Base-by-base conservation (phyloP, 2,888 invertebrate genomes). In the Drosophila algonquin region DNA sequence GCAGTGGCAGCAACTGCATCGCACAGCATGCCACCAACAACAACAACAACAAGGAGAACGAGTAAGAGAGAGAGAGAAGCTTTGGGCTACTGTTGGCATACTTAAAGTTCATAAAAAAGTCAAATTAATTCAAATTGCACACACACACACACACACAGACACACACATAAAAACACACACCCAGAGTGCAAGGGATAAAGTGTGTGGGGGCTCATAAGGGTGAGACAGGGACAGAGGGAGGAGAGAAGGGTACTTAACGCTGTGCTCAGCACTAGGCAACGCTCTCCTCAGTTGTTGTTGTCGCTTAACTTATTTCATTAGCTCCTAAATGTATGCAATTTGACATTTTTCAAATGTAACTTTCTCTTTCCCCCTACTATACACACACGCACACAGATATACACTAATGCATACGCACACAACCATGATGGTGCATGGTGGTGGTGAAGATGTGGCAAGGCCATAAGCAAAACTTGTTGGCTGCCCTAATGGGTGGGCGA, bases 301-400 rank as follows among this genome's bases (percentile, higher is more conserved):
- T 78, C 73, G 70, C 80, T 77, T 76, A 89, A 89, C 87, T 88
- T 86, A 86, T 86, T 86, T 86, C 83, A 89, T 89, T 89, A 86
- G 88, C 88, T 81, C 76, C 83, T 86, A 80, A 87, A 86, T 86
- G 88, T 80, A 88, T 86, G 88, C 86, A 86, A 88, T 86, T 87
- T 88, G 87, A 88, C 77, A 86, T 88, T 88, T 87, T 87, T 87
- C 80, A 86, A 89, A 89, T 87, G 89, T 86, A 86, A 86, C 80
- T 89, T 86, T 82, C 80, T 75, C 82, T 67, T 53, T 21, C 46
- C 30, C 53, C 45, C 73, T 4, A 24, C 4, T 2, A 18, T 18
- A 51, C 55, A 47, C 52, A 3, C 35, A 53, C 10, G 44, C 32
- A 16, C 8, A 32, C 14, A 24, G n/a, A 32, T 14, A 18, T 32